Conservation (phyloP, 2,888 invertebrate species). For the Aproaerema taeniolella region DNA sequence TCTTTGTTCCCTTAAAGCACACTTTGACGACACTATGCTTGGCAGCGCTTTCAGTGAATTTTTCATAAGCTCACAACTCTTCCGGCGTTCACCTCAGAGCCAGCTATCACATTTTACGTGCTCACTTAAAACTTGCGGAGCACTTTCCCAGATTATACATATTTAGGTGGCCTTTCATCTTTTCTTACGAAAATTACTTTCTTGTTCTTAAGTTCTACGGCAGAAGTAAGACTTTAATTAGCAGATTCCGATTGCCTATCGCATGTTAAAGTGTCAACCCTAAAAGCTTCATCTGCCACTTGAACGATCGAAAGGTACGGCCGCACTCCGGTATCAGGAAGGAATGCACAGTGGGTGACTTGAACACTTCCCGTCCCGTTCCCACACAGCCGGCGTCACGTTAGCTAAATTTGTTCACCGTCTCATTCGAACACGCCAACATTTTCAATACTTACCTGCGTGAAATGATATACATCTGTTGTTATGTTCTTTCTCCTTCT, state of each 20-base stretch:
- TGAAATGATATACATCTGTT: slow-evolving; percentile 77
- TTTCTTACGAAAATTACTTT: not conserved
- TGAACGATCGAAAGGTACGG: slow-evolving; percentile 78
- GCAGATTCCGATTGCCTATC: slow-evolving; percentile 8
- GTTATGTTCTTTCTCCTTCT: slow-evolving; percentile 55
- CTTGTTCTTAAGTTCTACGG: not conserved
- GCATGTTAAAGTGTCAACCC: slow-evolving; percentile 47
- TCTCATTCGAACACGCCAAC: slow-evolving; percentile 70
- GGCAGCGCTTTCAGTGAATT: slow-evolving; percentile 23
- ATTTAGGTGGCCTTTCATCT: not conserved
- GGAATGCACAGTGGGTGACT: slow-evolving; percentile 77
- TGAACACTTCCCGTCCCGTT: slow-evolving; percentile 69
- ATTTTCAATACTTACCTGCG: slow-evolving; percentile 76
- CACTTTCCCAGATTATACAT: slow-evolving; percentile 10
- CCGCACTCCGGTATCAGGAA: slow-evolving; percentile 74
- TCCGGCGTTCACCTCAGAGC: slow-evolving; percentile 8
- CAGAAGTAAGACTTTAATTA: slow-evolving; percentile 4
- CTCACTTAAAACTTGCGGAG: slow-evolving; percentile 6
- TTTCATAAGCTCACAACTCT: slow-evolving; percentile 29
- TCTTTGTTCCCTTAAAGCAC: no score
- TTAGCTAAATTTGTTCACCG: slow-evolving; percentile 64
- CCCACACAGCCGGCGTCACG: slow-evolving; percentile 63
- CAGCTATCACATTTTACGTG: slow-evolving; percentile 11
- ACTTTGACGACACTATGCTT: slow-evolving; percentile 4
- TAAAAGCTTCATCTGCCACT: slow-evolving; percentile 77